Evolutionary conservation across 2,797 vertebrate genomes (phyloP), one percentile per base, ranked within the genome.

Genomic region (Tarsius wallacei): DNA sequence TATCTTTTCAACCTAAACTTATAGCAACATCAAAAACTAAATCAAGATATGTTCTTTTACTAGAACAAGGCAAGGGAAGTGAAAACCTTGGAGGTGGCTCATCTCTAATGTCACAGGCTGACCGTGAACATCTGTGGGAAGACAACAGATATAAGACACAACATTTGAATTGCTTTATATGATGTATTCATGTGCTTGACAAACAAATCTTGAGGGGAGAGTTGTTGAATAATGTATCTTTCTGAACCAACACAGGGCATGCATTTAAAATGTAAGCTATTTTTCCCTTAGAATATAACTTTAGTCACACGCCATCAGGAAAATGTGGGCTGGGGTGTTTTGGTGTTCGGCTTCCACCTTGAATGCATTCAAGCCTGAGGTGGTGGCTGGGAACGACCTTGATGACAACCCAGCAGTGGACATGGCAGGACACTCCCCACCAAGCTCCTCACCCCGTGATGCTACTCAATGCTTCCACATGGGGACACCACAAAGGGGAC

Each of bases 21-120:
- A 57, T 80, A 93, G 21, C 53, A 87, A 93, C n/a, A 93, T 80
- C 71, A 76, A 90, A 94, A 83, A 87, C 26, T 57, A 61, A 95
- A 87, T 51, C 57, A 83, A 89, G 63, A 31, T 76, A 16, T 74
- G 15, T 87, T 86, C 26, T 57, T 90, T 85, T 87, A 70, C 31
- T 64, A 81, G 26, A 22, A 16, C 90, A 90, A 90, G n/a, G 49
- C 80, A 85, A 77, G 66, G 71, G 77, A 85, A 63, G 19, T 70
- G 55, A 87, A 92, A 80, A 57, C 49, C 59, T 76, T 66, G 9
- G n/a, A 83, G 12, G 15, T 77, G 87, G 33, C 11, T 88, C 36
- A 61, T 73, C 61, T 96, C 59, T 66, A 80, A 19, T 42, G 70
- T 85, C 84, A 78, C 33, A 36, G 51, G 66, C 63, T 71, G 49